phyloP scores from a whole-genome alignment of 2,113 vertebrate species.

The Xiphophorus maculatus region DNA sequence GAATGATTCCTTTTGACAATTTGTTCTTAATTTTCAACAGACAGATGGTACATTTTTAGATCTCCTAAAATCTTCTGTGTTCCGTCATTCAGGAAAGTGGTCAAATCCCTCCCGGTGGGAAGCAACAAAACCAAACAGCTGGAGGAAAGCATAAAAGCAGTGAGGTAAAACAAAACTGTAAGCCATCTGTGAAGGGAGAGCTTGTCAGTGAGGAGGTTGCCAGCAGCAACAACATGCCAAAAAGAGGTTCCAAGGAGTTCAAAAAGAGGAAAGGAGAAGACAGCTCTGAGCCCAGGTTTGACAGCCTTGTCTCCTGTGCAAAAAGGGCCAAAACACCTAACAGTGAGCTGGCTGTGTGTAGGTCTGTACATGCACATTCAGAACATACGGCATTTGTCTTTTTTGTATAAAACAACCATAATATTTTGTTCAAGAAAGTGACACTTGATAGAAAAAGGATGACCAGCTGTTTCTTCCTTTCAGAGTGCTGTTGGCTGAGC shows the following conservation, averaged over 20 bases:
- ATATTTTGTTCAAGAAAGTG: background rate
- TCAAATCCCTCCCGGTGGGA: conserved; percentile 83
- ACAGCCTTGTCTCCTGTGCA: conserved; percentile 77
- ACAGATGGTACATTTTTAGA: background rate
- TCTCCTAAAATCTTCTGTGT: conserved; percentile 36
- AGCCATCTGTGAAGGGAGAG: conserved; percentile 80
- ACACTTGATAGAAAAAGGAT: background rate
- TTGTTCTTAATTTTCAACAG: background rate
- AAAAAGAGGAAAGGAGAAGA: conserved; percentile 88
- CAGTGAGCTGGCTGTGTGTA: conserved; percentile 87
- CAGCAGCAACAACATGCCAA: conserved; percentile 83
- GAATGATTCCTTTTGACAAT: background rate
- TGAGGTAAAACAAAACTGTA: conserved; percentile 87
- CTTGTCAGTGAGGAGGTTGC: conserved; percentile 84
- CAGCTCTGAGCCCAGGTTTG: conserved; percentile 82
- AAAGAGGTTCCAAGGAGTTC: conserved; percentile 86
- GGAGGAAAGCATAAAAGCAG: conserved; percentile 80
- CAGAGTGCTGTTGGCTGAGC: conserved; percentile 91
- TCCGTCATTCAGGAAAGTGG: conserved; percentile 86
- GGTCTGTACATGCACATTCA: conserved; percentile 68
- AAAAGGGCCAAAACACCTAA: conserved; percentile 86
- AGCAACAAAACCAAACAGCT: conserved; percentile 81
- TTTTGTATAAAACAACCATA: background rate
- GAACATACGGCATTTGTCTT: conserved; percentile 73
- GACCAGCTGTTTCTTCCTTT: conserved; percentile 28